Percentiles rank a stretch among this genome's conserved stretches.
Evolutionary conservation across 2,113 vertebrate genomes (phyloP).

Genomic region (Pampusana beccarii): DNA sequence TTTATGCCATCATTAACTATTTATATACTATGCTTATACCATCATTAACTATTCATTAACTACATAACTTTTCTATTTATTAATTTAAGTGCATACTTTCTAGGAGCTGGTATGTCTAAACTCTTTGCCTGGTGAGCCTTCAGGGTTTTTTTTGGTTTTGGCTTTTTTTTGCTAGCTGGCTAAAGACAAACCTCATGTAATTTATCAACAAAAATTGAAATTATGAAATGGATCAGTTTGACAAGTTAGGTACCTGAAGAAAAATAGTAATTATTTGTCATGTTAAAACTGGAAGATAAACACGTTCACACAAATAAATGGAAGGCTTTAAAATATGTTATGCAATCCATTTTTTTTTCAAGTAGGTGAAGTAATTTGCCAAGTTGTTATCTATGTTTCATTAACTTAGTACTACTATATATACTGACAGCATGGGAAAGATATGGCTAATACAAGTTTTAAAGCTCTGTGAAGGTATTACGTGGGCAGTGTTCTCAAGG

Average conservation of each 20-base stretch:
- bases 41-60: background rate
- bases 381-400: background rate
- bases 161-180: background rate
- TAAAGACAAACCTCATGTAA: background rate
- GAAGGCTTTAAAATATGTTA: background rate
- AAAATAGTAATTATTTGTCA: background rate
- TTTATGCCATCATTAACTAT: background rate
- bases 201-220: background rate
- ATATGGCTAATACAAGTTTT: background rate
- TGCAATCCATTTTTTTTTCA: background rate
- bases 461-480: background rate
- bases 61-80: background rate
- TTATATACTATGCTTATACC: background rate
- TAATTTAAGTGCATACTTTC: background rate
- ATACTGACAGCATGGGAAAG: background rate
- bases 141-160: fast-evolving
- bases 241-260: background rate
- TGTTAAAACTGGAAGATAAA: background rate
- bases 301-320: background rate
- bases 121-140: background rate
- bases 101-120: background rate
- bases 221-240: background rate
- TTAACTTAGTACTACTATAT: background rate
- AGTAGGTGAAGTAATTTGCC: background rate
- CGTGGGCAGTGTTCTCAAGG: background rate